A percentile compares a stretch with the other conserved stretches of the same genome.
These are phyloP conservation scores for Podarcis muralis DNA, from an alignment of 2,113 vertebrate genomes.

Conservation along the genomic window DNA sequence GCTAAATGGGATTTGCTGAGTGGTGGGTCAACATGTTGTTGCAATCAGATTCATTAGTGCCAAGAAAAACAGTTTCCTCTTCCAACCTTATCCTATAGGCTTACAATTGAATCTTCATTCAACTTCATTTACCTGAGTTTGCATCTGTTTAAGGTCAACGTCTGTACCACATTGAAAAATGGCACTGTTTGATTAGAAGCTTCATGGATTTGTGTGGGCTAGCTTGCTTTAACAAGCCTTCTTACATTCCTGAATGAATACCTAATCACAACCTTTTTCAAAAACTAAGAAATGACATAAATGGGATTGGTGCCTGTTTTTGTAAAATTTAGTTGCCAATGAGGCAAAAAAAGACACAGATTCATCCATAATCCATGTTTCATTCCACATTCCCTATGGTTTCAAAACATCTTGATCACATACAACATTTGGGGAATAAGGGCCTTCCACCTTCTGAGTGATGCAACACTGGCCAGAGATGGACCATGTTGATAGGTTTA, in stretches of 20 bases:
- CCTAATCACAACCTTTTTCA: too few relatives aligned
- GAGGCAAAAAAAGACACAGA: background rate
- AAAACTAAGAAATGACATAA: background rate
- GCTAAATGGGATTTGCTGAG: background rate
- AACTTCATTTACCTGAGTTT: background rate
- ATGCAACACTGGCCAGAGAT: background rate
- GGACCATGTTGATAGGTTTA: too few relatives aligned
- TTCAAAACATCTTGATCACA: too few relatives aligned
- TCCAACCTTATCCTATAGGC: background rate
- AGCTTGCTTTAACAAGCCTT: too few relatives aligned
- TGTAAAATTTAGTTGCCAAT: background rate
- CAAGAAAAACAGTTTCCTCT: background rate
- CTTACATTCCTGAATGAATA: too few relatives aligned
- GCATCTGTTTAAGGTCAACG: background rate
- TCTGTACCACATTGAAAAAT: background rate
- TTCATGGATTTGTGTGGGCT: background rate
- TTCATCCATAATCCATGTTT: background rate
- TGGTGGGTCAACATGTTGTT: background rate
- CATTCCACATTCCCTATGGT: too few relatives aligned
- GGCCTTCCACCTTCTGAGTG: background rate
- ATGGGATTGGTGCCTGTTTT: background rate
- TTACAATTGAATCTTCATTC: background rate
- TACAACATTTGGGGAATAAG: background rate
- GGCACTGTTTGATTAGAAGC: background rate
- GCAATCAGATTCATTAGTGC: background rate